Conservation (phyloP, 2,888 invertebrate genomes). For the Archips crataeganus region DNA sequence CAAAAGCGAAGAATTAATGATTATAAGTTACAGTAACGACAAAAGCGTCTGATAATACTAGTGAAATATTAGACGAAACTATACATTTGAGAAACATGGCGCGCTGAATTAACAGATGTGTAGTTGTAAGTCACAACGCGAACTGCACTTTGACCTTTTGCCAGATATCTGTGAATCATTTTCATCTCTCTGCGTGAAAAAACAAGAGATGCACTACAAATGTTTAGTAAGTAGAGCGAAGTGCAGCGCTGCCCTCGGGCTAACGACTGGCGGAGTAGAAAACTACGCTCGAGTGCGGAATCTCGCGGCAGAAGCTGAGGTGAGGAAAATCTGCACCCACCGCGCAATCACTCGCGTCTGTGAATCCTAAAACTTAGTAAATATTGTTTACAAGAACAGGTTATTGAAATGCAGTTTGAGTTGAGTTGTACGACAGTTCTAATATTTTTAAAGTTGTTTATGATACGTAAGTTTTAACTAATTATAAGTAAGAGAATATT, state of each 20-base stretch:
- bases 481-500: no score
- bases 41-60: no score
- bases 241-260: neutral
- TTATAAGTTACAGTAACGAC: neutral
- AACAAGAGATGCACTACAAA: neutral
- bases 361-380: neutral
- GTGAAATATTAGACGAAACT: no score
- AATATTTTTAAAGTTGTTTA: no score
- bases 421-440: no score
- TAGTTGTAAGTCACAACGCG: neutral
- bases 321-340: neutral
- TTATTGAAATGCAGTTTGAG: no score
- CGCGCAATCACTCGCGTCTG: neutral
- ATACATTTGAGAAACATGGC: no score
- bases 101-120: neutral
- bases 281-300: neutral
- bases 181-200: neutral
- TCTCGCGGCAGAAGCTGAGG: neutral
- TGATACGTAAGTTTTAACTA: no score
- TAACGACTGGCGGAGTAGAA: constrained; percentile 4
- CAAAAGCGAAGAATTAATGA: neutral
- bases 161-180: neutral
- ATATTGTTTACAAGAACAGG: neutral
- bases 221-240: neutral
- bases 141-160: neutral